Conservation (phyloP, 2,113 vertebrate genomes). For the mouse (Mus musculus) region GRCm39 chr1:177396001-177396500, state of each 20-base stretch:
- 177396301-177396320: neutral
- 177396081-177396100: neutral
- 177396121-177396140: neutral
- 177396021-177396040: neutral
- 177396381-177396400: too few relatives aligned
- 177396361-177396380: too few relatives aligned
- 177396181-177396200: neutral
- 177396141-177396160: neutral
- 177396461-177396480: too few relatives aligned
- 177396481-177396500: too few relatives aligned
- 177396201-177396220: neutral
- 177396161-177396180: neutral
- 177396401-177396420: too few relatives aligned
- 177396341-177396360: too few relatives aligned
- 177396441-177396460: too few relatives aligned
- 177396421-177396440: too few relatives aligned
- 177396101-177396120: neutral
- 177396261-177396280: constrained; percentile 8
- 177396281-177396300: neutral
- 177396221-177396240: constrained; percentile 5
- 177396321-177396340: too few relatives aligned
- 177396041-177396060: neutral
- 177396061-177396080: neutral
- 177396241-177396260: constrained; percentile 19
- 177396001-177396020: neutral